Evolutionary conservation across 2,797 vertebrate species (phyloP).

Genomic region (Furcifer pardalis): DNA sequence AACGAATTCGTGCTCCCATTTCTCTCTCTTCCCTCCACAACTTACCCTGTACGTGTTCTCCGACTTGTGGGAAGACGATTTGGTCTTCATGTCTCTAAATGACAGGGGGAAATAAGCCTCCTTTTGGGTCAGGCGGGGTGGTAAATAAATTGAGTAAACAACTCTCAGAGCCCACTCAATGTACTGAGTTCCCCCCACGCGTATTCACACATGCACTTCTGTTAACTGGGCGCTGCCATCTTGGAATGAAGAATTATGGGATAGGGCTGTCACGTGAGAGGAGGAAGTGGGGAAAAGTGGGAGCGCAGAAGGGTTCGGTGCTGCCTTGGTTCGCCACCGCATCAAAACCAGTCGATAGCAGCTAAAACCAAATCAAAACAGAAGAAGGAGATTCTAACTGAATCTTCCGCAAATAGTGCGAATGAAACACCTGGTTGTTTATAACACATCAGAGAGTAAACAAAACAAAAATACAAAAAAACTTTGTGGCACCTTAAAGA

Average conservation of each 20-base stretch:
- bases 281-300: slow-evolving; percentile 20
- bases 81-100: slow-evolving; percentile 86
- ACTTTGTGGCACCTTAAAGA: too few species aligned
- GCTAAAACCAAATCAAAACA: background rate
- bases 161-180: background rate
- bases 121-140: rapidly evolving
- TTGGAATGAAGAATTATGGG: slow-evolving; percentile 70
- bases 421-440: background rate
- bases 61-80: slow-evolving; percentile 88
- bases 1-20: background rate
- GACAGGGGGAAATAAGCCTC: background rate
- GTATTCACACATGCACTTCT: slow-evolving; percentile 73
- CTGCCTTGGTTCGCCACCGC: background rate
- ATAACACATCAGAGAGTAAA: too few species aligned
- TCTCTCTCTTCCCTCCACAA: background rate
- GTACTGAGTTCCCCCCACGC: too few species aligned
- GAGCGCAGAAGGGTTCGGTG: background rate
- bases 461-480: too few species aligned
- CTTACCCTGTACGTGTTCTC: slow-evolving; percentile 93
- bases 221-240: slow-evolving; percentile 79
- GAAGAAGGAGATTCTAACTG: background rate
- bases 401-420: background rate
- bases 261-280: slow-evolving; percentile 44
- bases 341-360: background rate
- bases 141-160: background rate